Conservation (phyloP, 2,888 invertebrate species). For the Pinctada fucata region DNA sequence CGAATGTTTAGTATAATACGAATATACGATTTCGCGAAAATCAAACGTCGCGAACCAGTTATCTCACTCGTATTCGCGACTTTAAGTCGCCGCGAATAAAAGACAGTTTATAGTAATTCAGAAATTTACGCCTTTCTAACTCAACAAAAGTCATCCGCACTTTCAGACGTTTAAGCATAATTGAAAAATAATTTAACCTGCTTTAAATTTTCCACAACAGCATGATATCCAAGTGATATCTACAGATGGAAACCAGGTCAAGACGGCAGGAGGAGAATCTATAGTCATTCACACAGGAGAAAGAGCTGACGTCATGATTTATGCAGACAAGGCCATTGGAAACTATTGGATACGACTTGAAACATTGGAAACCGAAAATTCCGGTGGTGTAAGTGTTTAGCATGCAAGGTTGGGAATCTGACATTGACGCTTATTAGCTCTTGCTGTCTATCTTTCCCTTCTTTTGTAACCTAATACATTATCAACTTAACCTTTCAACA, state of each 20-base stretch:
- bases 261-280: slow-evolving; percentile 24
- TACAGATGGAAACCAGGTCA: slow-evolving; percentile 34
- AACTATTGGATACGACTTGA: slow-evolving; percentile 40
- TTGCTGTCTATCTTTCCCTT: background rate
- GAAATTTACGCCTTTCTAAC: too few species aligned
- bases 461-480: background rate
- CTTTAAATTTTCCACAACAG: too few species aligned
- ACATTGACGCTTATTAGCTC: background rate
- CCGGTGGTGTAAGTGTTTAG: slow-evolving; percentile 22
- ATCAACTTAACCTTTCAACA: background rate
- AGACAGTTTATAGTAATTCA: too few species aligned
- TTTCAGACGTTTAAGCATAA: too few species aligned
- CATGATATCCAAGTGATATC: slow-evolving; percentile 32
- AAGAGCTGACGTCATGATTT: slow-evolving; percentile 27
- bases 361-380: slow-evolving; percentile 17
- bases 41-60: too few species aligned
- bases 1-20: too few species aligned
- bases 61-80: too few species aligned
- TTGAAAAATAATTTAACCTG: too few species aligned
- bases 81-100: too few species aligned
- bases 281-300: slow-evolving; percentile 33
- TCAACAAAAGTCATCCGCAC: too few species aligned
- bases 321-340: slow-evolving; percentile 10
- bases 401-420: background rate
- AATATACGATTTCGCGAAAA: too few species aligned